These are phyloP conservation scores for Noctua fimbriata DNA, from an alignment of 2,888 invertebrate genomes.

Conservation along the genomic window DNA sequence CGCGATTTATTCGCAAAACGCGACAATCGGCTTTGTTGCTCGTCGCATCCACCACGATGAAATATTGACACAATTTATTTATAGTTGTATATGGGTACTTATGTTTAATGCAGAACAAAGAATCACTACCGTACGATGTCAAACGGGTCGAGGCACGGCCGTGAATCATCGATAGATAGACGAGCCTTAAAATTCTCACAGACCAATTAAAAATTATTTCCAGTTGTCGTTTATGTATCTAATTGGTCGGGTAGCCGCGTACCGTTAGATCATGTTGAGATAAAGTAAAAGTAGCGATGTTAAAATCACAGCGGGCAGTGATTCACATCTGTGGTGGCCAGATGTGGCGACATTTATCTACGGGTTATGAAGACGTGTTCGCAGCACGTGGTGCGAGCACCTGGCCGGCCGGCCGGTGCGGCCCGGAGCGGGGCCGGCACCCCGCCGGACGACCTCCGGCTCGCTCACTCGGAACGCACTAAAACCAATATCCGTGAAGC, in stretches of 20 bases:
- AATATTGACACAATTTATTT: constrained; percentile 84
- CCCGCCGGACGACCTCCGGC: constrained; percentile 76
- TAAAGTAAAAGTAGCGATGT: constrained; percentile 79
- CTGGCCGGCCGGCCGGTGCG: constrained; percentile 70
- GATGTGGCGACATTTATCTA: constrained; percentile 76
- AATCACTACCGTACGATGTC: constrained; percentile 75
- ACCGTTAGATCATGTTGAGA: constrained; percentile 77
- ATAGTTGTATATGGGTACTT: constrained; percentile 76
- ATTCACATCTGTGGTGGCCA: constrained; percentile 78
- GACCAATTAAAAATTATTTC: constrained; percentile 82
- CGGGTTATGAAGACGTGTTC: constrained; percentile 75
- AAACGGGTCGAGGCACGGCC: constrained; percentile 66
- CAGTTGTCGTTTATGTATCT: constrained; percentile 77
- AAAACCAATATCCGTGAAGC: constrained; percentile 72
- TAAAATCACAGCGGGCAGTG: constrained; percentile 81
- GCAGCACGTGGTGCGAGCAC: constrained; percentile 81
- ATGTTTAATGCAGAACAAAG: constrained; percentile 74
- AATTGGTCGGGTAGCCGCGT: constrained; percentile 76
- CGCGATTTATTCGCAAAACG: constrained; percentile 87
- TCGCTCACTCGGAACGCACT: constrained; percentile 67
- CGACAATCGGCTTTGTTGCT: constrained; percentile 85
- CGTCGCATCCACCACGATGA: constrained; percentile 75
- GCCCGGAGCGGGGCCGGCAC: constrained; percentile 65
- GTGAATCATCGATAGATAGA: constrained; percentile 78
- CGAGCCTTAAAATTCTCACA: constrained; percentile 75